These are phyloP conservation scores for Poeciliopsis prolifica DNA, from an alignment of 2,113 vertebrate genomes.

Conservation along the genomic window DNA sequence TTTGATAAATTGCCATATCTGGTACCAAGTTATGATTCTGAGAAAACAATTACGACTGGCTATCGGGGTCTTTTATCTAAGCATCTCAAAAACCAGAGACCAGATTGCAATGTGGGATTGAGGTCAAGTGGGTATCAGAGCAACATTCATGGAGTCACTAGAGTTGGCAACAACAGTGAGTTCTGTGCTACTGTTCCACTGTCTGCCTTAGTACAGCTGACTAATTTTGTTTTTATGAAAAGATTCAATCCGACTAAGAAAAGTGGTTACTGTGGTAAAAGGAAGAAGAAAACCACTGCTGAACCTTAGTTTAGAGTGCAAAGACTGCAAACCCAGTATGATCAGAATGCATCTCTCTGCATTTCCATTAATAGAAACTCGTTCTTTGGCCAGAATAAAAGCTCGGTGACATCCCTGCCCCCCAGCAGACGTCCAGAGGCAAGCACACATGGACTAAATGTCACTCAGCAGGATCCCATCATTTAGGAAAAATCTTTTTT, in stretches of 20 bases:
- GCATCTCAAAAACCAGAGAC: not conserved
- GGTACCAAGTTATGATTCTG: not conserved
- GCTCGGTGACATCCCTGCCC: constrained; percentile 30
- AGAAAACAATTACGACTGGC: not conserved
- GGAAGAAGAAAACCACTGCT: too few relatives aligned
- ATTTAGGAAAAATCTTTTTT: constrained; percentile 50
- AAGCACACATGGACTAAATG: constrained; percentile 60
- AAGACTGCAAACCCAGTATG: constrained; percentile 18
- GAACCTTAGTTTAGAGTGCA: constrained; percentile 34
- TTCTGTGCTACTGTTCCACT: not conserved
- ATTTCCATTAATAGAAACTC: constrained; percentile 66
- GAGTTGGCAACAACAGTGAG: not conserved
- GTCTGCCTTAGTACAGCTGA: not conserved
- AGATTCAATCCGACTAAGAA: not conserved
- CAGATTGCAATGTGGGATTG: not conserved
- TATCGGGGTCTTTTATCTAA: not conserved
- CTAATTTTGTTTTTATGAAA: not conserved
- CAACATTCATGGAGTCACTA: not conserved
- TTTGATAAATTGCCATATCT: not conserved
- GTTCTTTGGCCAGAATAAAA: constrained; percentile 50
- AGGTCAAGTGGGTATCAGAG: not conserved
- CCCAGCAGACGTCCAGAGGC: constrained; percentile 23
- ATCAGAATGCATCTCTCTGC: constrained; percentile 31
- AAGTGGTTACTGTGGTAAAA: too few relatives aligned
- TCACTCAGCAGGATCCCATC: constrained; percentile 59